Conservation (phyloP, 2,797 vertebrate species). For the Syngnathus rostellatus region DNA sequence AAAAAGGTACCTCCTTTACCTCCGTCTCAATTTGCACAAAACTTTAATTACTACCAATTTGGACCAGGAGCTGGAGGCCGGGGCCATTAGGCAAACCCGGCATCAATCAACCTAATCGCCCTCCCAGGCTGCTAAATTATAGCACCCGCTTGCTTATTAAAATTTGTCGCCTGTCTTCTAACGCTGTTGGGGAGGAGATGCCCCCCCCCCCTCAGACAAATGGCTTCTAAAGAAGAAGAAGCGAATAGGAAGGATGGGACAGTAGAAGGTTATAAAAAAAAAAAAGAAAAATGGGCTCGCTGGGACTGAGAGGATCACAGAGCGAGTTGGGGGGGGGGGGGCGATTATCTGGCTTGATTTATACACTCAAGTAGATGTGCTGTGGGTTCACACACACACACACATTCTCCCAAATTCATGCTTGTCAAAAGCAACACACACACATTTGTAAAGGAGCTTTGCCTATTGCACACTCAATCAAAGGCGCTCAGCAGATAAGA, state of each 20-base stretch:
- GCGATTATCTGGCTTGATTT: constrained; percentile 63
- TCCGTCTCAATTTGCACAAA: constrained; percentile 76
- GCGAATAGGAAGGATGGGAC: constrained; percentile 14
- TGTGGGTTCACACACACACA: constrained; percentile 12
- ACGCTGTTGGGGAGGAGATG: constrained; percentile 62
- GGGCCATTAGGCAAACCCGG: constrained; percentile 66
- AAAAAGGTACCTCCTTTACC: constrained; percentile 45
- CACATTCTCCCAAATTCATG: constrained; percentile 30
- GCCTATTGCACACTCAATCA: constrained; percentile 56
- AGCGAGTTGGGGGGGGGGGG: constrained; percentile 6
- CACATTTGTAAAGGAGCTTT: constrained; percentile 29
- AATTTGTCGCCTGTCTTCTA: constrained; percentile 66
- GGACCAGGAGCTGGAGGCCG: constrained; percentile 63
- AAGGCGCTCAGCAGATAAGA: constrained; percentile 56
- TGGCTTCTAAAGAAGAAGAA: constrained; percentile 46
- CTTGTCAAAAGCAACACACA: constrained; percentile 43
- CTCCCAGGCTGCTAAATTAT: constrained; percentile 69
- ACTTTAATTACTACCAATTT: constrained; percentile 78
- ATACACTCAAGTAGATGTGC: constrained; percentile 50
- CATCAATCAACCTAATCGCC: constrained; percentile 75
- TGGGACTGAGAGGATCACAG: constrained; percentile 46
- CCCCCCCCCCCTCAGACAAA: constrained; percentile 48
- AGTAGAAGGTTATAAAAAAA: constrained; percentile 22
- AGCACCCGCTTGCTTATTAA: constrained; percentile 67
- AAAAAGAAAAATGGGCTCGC: constrained; percentile 33